phyloP scores from a whole-genome alignment of 1,140 invertebrate genomes.

The Lethrus apterus region DNA sequence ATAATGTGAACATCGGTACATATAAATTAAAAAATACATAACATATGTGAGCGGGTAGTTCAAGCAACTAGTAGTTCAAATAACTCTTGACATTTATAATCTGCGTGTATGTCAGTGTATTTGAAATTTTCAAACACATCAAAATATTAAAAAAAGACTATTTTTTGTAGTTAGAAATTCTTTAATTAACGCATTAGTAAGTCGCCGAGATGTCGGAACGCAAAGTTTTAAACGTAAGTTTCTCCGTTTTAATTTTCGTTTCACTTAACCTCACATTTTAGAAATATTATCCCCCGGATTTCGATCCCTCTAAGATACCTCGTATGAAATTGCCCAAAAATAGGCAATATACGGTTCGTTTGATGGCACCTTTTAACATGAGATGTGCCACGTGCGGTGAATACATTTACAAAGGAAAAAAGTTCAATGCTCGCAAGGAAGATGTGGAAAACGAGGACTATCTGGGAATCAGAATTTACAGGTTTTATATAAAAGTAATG shows the following conservation, averaged over 20 bases:
- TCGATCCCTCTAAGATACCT: conserved; percentile 98
- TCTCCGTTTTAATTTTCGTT: conserved; percentile 16
- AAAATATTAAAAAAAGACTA: too few relatives aligned
- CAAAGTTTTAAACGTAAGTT: conserved; percentile 87
- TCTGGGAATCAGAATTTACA: conserved; percentile 94
- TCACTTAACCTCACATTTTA: conserved; percentile 42
- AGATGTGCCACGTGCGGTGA: conserved; percentile 97
- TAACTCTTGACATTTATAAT: too few relatives aligned
- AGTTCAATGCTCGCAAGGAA: conserved; percentile 98
- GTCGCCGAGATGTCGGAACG: conserved; percentile 76
- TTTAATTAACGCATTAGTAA: too few relatives aligned
- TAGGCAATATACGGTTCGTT: conserved; percentile 92
- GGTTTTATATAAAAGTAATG: conserved; percentile 79
- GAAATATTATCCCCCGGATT: conserved; percentile 99
- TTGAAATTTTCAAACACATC: too few relatives aligned
- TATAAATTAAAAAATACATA: too few relatives aligned
- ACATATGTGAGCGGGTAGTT: too few relatives aligned
- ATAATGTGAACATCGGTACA: too few relatives aligned
- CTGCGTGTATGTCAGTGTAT: too few relatives aligned
- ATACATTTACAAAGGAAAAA: conserved; percentile 99
- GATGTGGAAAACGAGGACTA: conserved; percentile 97
- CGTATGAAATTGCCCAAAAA: conserved; percentile 93
- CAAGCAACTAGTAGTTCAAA: too few relatives aligned
- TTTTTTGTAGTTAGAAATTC: too few relatives aligned
- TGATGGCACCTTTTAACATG: conserved; percentile 99